Percentiles rank a stretch among this genome's conserved stretches.
Evolutionary conservation across 2,797 vertebrate genomes (phyloP).

Genomic region (Varecia variegata): DNA sequence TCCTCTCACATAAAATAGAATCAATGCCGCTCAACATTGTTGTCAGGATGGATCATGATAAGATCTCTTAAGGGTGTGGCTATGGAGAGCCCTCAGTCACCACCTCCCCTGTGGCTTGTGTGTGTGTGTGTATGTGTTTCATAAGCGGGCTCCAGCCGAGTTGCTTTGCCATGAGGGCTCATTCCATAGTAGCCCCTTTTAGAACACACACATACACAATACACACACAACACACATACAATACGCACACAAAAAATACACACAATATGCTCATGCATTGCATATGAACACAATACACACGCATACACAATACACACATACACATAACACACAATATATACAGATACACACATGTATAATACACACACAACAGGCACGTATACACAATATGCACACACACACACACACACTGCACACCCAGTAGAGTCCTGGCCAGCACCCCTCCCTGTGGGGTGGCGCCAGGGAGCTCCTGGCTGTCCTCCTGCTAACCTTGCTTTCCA

Average conservation of each 20-base stretch:
- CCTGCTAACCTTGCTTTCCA: neutral
- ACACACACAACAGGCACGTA: neutral
- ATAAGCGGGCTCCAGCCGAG: neutral
- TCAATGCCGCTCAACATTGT: neutral
- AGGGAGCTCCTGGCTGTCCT: neutral
- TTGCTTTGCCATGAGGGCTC: neutral
- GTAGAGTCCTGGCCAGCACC: no score
- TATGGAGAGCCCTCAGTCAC: fast-evolving
- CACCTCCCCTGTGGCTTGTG: fast-evolving
- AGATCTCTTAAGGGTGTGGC: fast-evolving
- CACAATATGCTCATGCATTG: neutral
- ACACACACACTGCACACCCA: neutral
- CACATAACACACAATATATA: neutral
- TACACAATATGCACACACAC: neutral
- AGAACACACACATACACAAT: neutral
- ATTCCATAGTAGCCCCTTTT: neutral
- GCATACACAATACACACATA: neutral
- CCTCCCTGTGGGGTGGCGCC: no score
- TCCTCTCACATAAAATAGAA: neutral
- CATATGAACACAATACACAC: no score
- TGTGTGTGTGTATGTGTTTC: neutral
- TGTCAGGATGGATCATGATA: neutral
- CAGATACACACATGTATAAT: no score
- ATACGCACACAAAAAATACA: neutral
- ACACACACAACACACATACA: neutral